phyloP scores from a whole-genome alignment of 2,888 invertebrate species.

The Cephus pygmeus region DNA sequence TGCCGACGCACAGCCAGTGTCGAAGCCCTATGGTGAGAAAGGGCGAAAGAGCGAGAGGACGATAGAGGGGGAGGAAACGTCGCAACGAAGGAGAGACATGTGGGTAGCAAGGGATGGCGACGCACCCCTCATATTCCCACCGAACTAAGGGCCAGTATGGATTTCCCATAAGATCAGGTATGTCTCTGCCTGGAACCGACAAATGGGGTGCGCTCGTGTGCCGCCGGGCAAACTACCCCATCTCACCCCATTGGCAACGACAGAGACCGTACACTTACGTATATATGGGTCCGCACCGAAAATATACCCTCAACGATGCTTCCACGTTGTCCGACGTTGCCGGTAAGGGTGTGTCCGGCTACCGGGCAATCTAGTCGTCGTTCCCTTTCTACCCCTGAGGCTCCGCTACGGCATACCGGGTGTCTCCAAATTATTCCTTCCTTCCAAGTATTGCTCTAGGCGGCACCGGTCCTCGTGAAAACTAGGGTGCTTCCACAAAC shows the following conservation, averaged over 20 bases:
- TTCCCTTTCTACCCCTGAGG: not conserved
- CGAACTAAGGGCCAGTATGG: slow-evolving; percentile 54
- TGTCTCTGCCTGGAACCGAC: slow-evolving; percentile 56
- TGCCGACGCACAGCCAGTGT: not conserved
- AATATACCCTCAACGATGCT: not conserved
- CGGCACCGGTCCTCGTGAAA: not conserved
- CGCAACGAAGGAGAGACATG: slow-evolving; percentile 2
- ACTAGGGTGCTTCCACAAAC: not conserved
- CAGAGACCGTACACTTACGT: slow-evolving; percentile 7
- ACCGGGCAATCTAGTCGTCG: not conserved
- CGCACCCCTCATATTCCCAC: slow-evolving; percentile 18
- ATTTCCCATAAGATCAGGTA: slow-evolving; percentile 64
- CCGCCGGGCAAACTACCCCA: slow-evolving; percentile 23
- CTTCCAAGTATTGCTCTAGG: not conserved
- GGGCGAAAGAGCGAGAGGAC: not conserved
- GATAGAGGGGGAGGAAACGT: not conserved
- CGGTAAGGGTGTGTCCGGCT: not conserved
- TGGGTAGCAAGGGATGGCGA: slow-evolving; percentile 1
- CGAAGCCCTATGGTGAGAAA: not conserved
- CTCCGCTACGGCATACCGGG: not conserved
- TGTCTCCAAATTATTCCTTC: not conserved
- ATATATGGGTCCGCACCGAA: slow-evolving; percentile 9
- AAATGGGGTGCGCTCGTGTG: slow-evolving; percentile 57
- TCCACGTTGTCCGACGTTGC: not conserved
- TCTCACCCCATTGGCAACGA: slow-evolving; percentile 19